Evolutionary conservation across 2,113 vertebrate genomes (phyloP).

Genomic region (Penelope pileata): DNA sequence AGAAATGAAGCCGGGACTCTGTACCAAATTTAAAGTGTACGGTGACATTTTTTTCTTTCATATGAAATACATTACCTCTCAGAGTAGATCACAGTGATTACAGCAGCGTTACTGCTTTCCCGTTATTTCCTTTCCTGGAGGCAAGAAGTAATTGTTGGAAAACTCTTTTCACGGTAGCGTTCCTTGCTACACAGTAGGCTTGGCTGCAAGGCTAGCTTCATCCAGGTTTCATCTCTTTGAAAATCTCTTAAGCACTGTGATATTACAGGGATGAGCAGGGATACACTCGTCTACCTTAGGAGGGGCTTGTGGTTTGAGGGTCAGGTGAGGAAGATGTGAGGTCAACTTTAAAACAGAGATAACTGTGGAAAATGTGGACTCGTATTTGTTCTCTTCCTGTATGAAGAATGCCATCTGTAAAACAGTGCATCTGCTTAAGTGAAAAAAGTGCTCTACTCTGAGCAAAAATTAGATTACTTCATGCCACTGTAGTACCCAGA

Average conservation of each 20-base stretch:
- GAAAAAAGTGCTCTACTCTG: not conserved
- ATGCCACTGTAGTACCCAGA: not conserved
- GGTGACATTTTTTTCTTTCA: slow-evolving; percentile 35
- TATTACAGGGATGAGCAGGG: not conserved
- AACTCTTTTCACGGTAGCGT: not conserved
- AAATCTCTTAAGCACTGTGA: not conserved
- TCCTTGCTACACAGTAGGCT: not conserved
- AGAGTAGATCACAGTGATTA: not conserved
- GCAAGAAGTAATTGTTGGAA: not conserved
- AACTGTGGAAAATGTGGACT: not conserved
- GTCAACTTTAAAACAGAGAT: not conserved
- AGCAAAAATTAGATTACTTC: not conserved
- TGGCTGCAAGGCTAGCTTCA: not conserved
- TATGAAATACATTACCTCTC: not conserved
- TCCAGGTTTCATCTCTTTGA: not conserved
- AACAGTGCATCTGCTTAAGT: not conserved
- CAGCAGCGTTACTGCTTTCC: not conserved
- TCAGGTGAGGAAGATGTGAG: not conserved
- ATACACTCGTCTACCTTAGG: not conserved
- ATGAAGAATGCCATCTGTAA: not conserved
- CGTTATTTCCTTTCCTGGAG: not conserved
- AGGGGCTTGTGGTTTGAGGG: rapidly evolving
- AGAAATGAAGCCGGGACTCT: slow-evolving; percentile 85
- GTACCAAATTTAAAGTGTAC: slow-evolving; percentile 93
- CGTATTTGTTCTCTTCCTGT: not conserved